These are phyloP conservation scores for Pachyrhynchus sulphureomaculatus DNA, from an alignment of 1,140 invertebrate species.

Conservation along the genomic window DNA sequence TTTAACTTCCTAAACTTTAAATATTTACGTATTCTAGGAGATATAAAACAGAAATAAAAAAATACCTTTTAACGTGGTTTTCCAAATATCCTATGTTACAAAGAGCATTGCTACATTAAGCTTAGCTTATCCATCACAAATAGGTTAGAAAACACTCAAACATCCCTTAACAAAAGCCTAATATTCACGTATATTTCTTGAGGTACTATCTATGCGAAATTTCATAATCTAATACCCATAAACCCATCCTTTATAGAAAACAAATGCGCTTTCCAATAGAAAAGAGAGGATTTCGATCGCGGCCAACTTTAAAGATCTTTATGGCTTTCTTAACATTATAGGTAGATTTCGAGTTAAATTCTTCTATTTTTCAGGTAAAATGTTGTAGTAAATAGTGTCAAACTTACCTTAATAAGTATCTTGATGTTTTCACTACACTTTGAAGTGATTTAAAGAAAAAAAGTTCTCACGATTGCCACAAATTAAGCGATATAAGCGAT, in stretches of 20 bases:
- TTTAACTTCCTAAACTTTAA: no score
- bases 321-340: not conserved
- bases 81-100: no score
- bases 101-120: no score
- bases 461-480: not conserved
- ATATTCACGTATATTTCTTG: no score
- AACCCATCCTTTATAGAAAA: not conserved
- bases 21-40: no score
- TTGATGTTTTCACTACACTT: not conserved
- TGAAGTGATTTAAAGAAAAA: not conserved
- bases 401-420: not conserved
- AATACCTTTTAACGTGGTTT: no score
- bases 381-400: not conserved
- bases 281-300: not conserved
- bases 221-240: not conserved
- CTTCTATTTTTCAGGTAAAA: not conserved
- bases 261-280: constrained; percentile 1
- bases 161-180: not conserved
- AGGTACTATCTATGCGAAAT: not conserved
- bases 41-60: no score
- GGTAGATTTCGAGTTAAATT: not conserved
- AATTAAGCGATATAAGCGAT: constrained; percentile 4
- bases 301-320: constrained; percentile 6
- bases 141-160: not conserved
- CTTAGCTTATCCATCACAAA: no score